Evolutionary conservation across 2,113 vertebrate genomes (phyloP).

Genomic region (Lontra canadensis): DNA sequence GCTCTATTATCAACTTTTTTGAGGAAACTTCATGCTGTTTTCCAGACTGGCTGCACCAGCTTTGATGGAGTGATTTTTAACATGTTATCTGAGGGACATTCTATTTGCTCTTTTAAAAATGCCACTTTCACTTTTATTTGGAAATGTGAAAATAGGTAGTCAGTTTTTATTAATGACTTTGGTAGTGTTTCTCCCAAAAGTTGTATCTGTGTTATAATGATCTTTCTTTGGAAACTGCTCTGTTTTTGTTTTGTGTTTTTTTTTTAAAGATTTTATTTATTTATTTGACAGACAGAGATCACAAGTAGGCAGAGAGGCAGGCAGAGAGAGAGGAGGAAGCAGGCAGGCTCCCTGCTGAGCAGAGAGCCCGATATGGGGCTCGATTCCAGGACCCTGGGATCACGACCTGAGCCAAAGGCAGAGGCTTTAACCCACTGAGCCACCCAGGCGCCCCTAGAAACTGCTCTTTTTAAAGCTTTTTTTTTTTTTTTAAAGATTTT

Average conservation of each 20-base stretch:
- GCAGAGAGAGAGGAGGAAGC: too few species aligned
- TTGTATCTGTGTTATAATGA: conserved; percentile 48
- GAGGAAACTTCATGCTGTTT: too few species aligned
- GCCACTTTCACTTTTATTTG: conserved; percentile 44
- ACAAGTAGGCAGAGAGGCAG: too few species aligned
- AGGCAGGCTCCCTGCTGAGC: too few species aligned
- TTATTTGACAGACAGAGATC: too few species aligned
- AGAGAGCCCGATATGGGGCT: too few species aligned
- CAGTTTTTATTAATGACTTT: conserved; percentile 48
- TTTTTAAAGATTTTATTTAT: neutral
- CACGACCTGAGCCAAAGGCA: too few species aligned
- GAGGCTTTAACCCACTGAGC: too few species aligned
- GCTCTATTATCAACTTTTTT: too few species aligned
- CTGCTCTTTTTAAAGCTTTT: conserved; percentile 72
- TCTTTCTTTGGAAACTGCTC: conserved; percentile 59
- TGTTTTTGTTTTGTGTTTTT: conserved; percentile 31
- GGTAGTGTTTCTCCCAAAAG: conserved; percentile 20
- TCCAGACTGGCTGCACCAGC: too few species aligned
- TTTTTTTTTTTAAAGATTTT: neutral
- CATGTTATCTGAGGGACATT: conserved; percentile 84
- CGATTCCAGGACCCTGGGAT: too few species aligned
- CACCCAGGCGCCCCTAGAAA: too few species aligned
- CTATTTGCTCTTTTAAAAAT: conserved; percentile 29
- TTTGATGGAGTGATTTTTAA: conserved; percentile 85
- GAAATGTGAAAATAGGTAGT: conserved; percentile 41